phyloP scores from a whole-genome alignment of 2,797 vertebrate genomes.

The Tiaroga cobitis region DNA sequence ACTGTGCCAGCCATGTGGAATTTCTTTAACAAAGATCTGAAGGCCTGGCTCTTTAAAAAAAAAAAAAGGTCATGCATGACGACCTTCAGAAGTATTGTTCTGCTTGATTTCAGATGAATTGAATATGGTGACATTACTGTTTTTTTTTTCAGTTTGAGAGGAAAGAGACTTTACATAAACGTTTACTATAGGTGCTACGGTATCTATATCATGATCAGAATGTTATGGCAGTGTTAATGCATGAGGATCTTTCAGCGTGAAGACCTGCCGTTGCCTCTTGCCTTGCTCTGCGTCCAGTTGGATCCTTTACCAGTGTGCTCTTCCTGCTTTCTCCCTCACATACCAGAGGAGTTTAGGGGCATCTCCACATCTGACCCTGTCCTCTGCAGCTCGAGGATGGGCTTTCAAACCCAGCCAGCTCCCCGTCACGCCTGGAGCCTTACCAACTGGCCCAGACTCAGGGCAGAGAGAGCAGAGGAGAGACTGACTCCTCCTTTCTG shows the following conservation, averaged over 20 bases:
- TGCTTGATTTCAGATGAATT: slow-evolving; percentile 42
- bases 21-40: slow-evolving; percentile 51
- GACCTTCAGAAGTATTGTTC: slow-evolving; percentile 41
- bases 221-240: neutral
- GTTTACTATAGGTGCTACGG: neutral
- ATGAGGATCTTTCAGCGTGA: neutral
- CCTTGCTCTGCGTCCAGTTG: slow-evolving; percentile 7
- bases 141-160: neutral
- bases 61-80: slow-evolving; percentile 19
- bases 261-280: neutral
- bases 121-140: slow-evolving; percentile 12
- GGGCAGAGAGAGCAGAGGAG: slow-evolving; percentile 10
- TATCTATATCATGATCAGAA: slow-evolving; percentile 2
- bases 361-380: slow-evolving; percentile 56
- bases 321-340: slow-evolving; percentile 43
- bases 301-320: neutral
- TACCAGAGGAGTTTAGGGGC: slow-evolving; percentile 53
- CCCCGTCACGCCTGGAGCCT: slow-evolving; percentile 48
- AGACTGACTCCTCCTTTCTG: slow-evolving; percentile 38
- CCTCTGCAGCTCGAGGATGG: slow-evolving; percentile 37
- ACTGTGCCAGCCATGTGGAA: slow-evolving; percentile 47
- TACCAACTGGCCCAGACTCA: slow-evolving; percentile 42
- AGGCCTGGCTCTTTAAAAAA: slow-evolving; percentile 32
- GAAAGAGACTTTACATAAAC: neutral
- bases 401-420: slow-evolving; percentile 54